Evolutionary conservation across 2,113 vertebrate species (phyloP), one percentile per base, ranked within the genome.

Genomic region (Arvicanthis niloticus): DNA sequence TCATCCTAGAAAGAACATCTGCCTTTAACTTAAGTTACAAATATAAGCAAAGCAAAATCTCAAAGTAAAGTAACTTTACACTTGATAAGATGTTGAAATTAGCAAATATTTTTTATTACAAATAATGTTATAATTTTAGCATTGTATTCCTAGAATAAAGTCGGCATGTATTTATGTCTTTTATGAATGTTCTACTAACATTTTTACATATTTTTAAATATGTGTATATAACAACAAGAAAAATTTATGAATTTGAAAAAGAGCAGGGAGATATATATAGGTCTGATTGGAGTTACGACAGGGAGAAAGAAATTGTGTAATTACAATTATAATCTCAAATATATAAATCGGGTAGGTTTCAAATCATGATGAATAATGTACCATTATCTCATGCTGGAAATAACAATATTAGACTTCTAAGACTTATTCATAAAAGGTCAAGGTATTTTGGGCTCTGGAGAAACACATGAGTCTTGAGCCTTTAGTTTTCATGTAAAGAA

Each of bases 91-190:
- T 88, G 10, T 68, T 12, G 13, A 77, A 86, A 72, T 21, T 89
- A 94, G 68, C 92, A 85, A 77, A 67, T 72, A 76, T 80, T 70
- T 70, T 92, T 88, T 81, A 19, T 91, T 84, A 60, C 10, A 85
- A 92, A 70, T 78, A 94, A 15, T 51, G 76, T 89, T 40, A 84
- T 24, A 19, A 92, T 16, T 92, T 88, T 84, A 87, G 4, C 9
- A 13, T 81, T 89, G 45, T 15, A 77, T 58, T 58, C 37, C 37
- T 37, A 93, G 84, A 85, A 62, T 81, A n/a, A 94, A 91, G 48
- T 22, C 56, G 31, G 17, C 1, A 34, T 53, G 8, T 22, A 56
- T 94, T 92, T 84, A 9, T 92, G 58, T 10, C 5, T 5, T 91
- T 88, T 81, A 3, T 53, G 37, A 21, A 51, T 53, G 16, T 80